Evolutionary conservation across 2,113 vertebrate genomes (phyloP), one percentile per base, ranked within the genome.

Genomic region (Clarias magur): DNA sequence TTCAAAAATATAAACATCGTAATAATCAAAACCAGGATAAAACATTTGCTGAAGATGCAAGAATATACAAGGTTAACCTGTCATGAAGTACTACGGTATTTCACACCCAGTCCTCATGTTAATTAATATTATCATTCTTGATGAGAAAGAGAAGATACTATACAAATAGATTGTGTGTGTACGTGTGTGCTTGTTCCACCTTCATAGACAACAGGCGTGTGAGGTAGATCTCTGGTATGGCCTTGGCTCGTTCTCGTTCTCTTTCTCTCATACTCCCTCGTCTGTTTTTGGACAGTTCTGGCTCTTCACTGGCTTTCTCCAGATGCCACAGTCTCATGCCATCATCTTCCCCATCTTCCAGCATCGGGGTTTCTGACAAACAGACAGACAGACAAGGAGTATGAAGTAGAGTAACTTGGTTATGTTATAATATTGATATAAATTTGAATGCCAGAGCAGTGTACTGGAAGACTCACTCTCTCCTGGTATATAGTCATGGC

Each of bases 191-290:
- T 65, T 30, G 9, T 19, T 17, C 25, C 15, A 76, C 98, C 97
- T 99, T 99, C 98, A 99, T 98, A 79, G 98, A 99, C 34, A 99
- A 95, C 34, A 99, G 95, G 25, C 98, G 97, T n/a, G 98, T 99
- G 91, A 99, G 96, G 92, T 99, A 99, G 93, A 99, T 99, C 93
- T 99, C 98, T 0, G 98, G 97, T 85, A 99, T 99, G 87, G 97
- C 98, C 92, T 99, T 99, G 91, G 98, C 97, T 80, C 98, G 91
- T 91, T 99, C 98, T 0, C 98, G 75, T 15, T 79, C 75, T 79
- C n/a, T 92, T 89, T 99, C 98, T 85, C 97, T 96, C 73, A 99
- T 91, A 89, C 98, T 99, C 85, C 98, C 98, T 88, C 97, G 92
- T 9, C 98, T 95, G 89, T 98, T 97, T 93, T 97, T 97, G 84